These are phyloP conservation scores for Stichopus chloronotus DNA, from an alignment of 35 echinoderm and acorn worm genomes.

Conservation along the genomic window DNA sequence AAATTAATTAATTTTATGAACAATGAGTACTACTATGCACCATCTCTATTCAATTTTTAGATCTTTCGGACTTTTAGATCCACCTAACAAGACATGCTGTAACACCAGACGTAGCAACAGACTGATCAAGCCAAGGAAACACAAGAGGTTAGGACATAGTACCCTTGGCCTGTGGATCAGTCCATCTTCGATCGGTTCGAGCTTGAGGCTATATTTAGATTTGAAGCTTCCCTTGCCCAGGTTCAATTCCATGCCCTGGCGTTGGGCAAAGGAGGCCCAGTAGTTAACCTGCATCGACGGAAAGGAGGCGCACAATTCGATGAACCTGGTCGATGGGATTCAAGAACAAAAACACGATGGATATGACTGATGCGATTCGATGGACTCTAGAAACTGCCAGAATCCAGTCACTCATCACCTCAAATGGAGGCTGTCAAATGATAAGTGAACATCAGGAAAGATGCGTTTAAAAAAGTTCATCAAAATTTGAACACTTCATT, in stretches of 20 bases:
- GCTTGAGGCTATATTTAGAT: slow-evolving; percentile 62
- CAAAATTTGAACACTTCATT: too few relatives aligned
- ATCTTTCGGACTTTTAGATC: too few relatives aligned
- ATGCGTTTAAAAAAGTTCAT: not conserved
- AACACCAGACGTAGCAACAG: too few relatives aligned
- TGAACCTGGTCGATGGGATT: slow-evolving; percentile 47
- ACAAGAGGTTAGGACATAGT: not conserved
- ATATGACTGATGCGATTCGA: not conserved
- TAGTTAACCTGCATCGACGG: slow-evolving; percentile 79
- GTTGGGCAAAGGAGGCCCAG: slow-evolving; percentile 90
- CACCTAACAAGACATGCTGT: too few relatives aligned
- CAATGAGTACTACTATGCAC: too few relatives aligned
- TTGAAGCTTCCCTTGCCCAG: slow-evolving; percentile 79
- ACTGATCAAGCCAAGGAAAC: too few relatives aligned
- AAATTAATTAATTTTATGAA: too few relatives aligned
- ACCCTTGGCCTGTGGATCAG: slow-evolving; percentile 78
- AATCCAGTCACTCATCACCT: too few relatives aligned
- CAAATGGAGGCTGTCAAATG: too few relatives aligned
- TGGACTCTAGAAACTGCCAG: too few relatives aligned
- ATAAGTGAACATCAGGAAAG: too few relatives aligned
- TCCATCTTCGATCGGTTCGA: slow-evolving; percentile 69
- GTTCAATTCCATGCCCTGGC: slow-evolving; percentile 83
- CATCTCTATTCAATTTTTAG: too few relatives aligned
- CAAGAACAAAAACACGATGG: not conserved
- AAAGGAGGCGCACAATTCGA: slow-evolving; percentile 86